Evolutionary conservation across 2,888 invertebrate species (phyloP).

Genomic region (Trissonchulus sp.): DNA sequence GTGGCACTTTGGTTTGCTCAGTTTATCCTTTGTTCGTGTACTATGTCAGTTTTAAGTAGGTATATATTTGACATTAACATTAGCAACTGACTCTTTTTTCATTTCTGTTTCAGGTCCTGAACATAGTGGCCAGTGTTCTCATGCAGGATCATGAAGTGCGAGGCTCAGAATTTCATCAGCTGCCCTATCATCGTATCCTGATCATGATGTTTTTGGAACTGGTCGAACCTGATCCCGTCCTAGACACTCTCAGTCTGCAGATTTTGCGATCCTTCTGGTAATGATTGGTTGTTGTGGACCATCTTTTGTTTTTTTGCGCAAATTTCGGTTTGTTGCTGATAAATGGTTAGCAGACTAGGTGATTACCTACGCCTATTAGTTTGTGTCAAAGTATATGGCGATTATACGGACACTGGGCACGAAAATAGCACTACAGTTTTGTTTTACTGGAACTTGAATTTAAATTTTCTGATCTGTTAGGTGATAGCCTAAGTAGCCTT

Average conservation of each 20-base stretch:
- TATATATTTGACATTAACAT: no score
- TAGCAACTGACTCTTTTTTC: no score
- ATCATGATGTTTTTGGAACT: conserved; percentile 93
- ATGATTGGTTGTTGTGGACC: neutral
- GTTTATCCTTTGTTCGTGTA: no score
- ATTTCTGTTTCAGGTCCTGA: conserved; percentile 64
- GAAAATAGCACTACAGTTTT: no score
- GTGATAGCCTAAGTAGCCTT: no score
- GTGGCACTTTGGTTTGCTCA: no score
- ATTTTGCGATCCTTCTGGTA: conserved; percentile 85
- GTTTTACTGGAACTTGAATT: no score
- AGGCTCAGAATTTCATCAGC: conserved; percentile 82
- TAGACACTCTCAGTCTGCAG: conserved; percentile 89
- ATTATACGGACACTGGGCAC: no score
- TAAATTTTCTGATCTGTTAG: no score
- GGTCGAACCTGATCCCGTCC: conserved; percentile 81
- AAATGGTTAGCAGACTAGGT: conserved; percentile 10
- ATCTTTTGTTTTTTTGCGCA: neutral
- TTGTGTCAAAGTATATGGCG: no score
- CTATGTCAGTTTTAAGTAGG: no score
- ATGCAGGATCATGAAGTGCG: conserved; percentile 92
- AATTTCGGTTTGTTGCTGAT: neutral
- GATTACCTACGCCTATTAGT: no score
- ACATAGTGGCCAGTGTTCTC: conserved; percentile 88
- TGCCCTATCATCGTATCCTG: conserved; percentile 93